Evolutionary conservation across 2,113 vertebrate species (phyloP).

Genomic region (Ophthalmolycus amberensis): DNA sequence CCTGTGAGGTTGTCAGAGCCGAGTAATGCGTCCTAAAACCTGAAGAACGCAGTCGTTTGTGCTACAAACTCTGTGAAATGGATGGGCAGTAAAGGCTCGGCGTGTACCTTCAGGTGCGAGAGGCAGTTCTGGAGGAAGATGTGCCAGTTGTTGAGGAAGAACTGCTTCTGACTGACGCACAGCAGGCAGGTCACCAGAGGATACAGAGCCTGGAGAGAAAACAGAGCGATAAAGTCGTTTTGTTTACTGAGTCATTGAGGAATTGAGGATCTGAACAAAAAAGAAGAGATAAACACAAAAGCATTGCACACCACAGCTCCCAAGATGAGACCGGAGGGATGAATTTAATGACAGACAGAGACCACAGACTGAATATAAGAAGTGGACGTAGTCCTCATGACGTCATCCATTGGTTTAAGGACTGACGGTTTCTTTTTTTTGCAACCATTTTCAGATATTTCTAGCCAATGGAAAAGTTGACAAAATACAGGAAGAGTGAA

Average conservation of each 20-base stretch:
- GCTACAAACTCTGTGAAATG: conserved; percentile 1
- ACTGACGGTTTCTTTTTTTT: too few relatives aligned
- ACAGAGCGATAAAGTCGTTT: neutral
- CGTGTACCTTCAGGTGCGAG: conserved; percentile 97
- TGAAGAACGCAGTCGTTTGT: conserved; percentile 31
- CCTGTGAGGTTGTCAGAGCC: conserved; percentile 6
- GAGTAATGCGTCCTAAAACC: conserved; percentile 18
- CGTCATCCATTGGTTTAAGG: too few relatives aligned
- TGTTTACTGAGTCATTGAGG: neutral
- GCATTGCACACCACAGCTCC: neutral
- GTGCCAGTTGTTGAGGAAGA: conserved; percentile 99
- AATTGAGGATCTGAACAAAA: neutral
- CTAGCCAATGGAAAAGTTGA: neutral
- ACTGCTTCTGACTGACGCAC: conserved; percentile 99
- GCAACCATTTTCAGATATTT: neutral
- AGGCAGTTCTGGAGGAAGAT: conserved; percentile 99
- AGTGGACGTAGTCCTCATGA: too few relatives aligned
- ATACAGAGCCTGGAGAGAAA: conserved; percentile 90
- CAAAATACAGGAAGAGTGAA: conserved; percentile 24
- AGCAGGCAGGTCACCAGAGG: conserved; percentile 98
- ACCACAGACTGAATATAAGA: too few relatives aligned
- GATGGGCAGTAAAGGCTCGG: neutral
- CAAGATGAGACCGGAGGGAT: neutral
- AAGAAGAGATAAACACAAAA: neutral
- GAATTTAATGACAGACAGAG: too few relatives aligned